A percentile compares a stretch with the other conserved stretches of the same genome.
phyloP scores from a whole-genome alignment of 1,140 invertebrate species.

The Euschistus heros region DNA sequence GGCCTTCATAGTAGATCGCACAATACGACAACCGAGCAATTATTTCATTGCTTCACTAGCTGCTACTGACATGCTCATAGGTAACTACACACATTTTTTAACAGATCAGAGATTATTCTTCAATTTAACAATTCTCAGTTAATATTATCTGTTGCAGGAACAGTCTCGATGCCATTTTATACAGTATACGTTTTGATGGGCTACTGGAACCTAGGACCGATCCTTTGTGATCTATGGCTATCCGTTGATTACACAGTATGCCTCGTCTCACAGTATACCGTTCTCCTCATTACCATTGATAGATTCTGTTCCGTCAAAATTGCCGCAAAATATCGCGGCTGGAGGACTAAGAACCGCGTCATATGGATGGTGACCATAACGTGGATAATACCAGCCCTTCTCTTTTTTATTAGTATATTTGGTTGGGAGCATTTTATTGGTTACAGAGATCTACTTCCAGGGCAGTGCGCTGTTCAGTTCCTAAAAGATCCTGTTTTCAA shows the following conservation, averaged over 20 bases:
- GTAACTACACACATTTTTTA: conserved; percentile 42
- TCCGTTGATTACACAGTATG: conserved; percentile 99
- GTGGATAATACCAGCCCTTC: conserved; percentile 91
- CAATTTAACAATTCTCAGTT: not conserved
- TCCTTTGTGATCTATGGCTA: conserved; percentile 96
- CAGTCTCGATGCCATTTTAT: conserved; percentile 90
- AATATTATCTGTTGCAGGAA: conserved; percentile 50
- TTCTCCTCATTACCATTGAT: conserved; percentile 96
- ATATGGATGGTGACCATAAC: conserved; percentile 92
- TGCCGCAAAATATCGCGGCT: conserved; percentile 91
- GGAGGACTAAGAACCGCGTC: conserved; percentile 88
- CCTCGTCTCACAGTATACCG: conserved; percentile 97
- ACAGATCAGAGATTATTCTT: not conserved
- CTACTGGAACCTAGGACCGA: conserved; percentile 91
- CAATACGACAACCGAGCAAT: conserved; percentile 96
- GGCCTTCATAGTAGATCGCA: conserved; percentile 92
- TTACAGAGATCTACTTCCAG: conserved; percentile 70
- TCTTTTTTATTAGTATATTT: conserved; percentile 98
- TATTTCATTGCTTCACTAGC: conserved; percentile 98
- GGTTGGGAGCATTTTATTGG: conserved; percentile 98
- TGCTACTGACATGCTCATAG: conserved; percentile 95
- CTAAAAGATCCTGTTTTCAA: conserved; percentile 96
- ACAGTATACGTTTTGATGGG: conserved; percentile 92
- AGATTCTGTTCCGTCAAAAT: conserved; percentile 99
- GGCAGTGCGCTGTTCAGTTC: conserved; percentile 95